Evolutionary conservation across 2,888 invertebrate species (phyloP).

Genomic region (Ormyrus pomaceus): DNA sequence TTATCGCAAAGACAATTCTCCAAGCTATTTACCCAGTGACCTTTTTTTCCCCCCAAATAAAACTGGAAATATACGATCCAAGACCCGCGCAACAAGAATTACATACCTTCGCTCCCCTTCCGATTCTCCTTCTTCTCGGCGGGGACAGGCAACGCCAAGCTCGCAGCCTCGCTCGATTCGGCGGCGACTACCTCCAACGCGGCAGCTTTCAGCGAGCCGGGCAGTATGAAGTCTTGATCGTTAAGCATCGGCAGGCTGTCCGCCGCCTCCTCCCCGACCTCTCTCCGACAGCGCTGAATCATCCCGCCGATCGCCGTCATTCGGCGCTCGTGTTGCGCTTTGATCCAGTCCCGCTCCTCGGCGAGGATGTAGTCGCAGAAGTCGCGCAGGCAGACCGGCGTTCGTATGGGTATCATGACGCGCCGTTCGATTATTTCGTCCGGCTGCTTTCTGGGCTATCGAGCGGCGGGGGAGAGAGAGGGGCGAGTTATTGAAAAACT

Average conservation of each 20-base stretch:
- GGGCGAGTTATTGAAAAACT: conserved; percentile 28
- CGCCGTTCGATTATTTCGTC: conserved; percentile 9
- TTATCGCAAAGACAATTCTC: too few relatives aligned
- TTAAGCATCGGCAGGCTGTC: conserved; percentile 24
- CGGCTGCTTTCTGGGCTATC: background rate
- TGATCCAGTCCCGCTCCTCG: conserved; percentile 77
- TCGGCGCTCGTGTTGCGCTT: conserved; percentile 68
- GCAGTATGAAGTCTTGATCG: conserved; percentile 65
- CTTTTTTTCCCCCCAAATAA: background rate
- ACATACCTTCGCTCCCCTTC: background rate
- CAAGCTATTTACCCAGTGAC: background rate
- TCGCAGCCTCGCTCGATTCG: background rate
- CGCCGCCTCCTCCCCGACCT: background rate
- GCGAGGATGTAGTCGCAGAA: conserved; percentile 78
- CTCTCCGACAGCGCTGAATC: background rate
- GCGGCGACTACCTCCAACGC: conserved; percentile 28
- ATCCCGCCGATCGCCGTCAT: background rate
- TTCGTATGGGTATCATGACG: conserved; percentile 68
- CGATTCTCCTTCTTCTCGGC: background rate
- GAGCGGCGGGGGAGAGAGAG: background rate
- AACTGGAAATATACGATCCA: too few relatives aligned
- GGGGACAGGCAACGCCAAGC: background rate
- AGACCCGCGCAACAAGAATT: too few relatives aligned
- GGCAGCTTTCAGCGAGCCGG: conserved; percentile 66
- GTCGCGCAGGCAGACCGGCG: conserved; percentile 78